phyloP scores from a whole-genome alignment of 2,888 invertebrate genomes.

The Drosophila neonasuta region DNA sequence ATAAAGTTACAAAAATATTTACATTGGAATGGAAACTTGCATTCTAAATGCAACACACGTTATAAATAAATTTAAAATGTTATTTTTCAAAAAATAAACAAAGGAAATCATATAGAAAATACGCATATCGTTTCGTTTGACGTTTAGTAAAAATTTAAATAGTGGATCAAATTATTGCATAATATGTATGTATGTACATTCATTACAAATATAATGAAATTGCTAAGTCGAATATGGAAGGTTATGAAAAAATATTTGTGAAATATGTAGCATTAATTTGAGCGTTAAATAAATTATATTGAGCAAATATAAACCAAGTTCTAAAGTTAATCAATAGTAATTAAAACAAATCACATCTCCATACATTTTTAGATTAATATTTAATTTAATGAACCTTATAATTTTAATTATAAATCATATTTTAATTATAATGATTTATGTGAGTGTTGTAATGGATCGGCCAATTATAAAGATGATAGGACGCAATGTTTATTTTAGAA shows the following conservation, averaged over 20 bases:
- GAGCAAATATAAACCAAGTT: slow-evolving; percentile 10
- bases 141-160: slow-evolving; percentile 61
- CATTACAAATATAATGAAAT: slow-evolving; percentile 35
- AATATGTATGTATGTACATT: slow-evolving; percentile 31
- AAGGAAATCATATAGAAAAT: slow-evolving; percentile 15
- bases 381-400: no score
- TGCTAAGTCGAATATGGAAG: slow-evolving; percentile 22
- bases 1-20: slow-evolving; percentile 28
- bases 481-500: no score
- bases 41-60: slow-evolving; percentile 28
- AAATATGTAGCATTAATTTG: slow-evolving; percentile 55
- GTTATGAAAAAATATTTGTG: slow-evolving; percentile 33
- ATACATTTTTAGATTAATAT: no score
- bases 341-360: background rate
- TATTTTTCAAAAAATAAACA: slow-evolving; percentile 9
- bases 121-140: slow-evolving; percentile 69
- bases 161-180: slow-evolving; percentile 35
- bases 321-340: background rate
- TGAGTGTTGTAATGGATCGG: no score
- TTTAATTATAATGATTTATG: no score
- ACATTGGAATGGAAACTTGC: slow-evolving; percentile 22
- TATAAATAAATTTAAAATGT: slow-evolving; percentile 18
- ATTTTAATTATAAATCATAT: no score
- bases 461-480: no score
- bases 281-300: slow-evolving; percentile 58